These are phyloP conservation scores for Bucco capensis DNA, from an alignment of 2,113 vertebrate genomes.

Conservation along the genomic window DNA sequence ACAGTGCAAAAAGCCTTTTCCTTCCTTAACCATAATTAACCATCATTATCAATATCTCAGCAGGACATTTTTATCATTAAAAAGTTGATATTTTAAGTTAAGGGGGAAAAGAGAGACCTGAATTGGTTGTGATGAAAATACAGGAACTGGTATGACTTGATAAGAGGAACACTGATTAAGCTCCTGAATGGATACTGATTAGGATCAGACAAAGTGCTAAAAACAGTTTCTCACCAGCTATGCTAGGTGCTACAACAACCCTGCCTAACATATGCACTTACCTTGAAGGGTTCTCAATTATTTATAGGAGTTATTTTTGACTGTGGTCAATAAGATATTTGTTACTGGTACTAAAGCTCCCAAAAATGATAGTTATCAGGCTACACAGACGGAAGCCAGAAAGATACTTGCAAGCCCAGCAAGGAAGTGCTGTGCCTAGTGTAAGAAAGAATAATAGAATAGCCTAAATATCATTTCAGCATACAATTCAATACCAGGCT, in stretches of 20 bases:
- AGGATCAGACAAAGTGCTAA: background rate
- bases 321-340: background rate
- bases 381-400: background rate
- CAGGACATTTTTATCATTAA: conserved; percentile 6
- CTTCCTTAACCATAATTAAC: background rate
- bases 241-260: background rate
- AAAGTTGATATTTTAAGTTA: background rate
- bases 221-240: background rate
- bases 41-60: background rate
- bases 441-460: background rate
- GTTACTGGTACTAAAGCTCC: background rate
- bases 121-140: background rate
- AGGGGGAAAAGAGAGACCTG: background rate
- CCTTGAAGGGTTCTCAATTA: background rate
- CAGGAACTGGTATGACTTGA: background rate
- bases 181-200: conserved; percentile 7
- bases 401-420: background rate
- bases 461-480: background rate
- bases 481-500: background rate
- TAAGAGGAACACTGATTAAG: background rate
- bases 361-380: background rate
- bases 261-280: background rate
- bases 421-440: background rate
- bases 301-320: background rate
- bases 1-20: background rate